phyloP scores from a whole-genome alignment of 2,797 vertebrate genomes.

The Psittacula echo region DNA sequence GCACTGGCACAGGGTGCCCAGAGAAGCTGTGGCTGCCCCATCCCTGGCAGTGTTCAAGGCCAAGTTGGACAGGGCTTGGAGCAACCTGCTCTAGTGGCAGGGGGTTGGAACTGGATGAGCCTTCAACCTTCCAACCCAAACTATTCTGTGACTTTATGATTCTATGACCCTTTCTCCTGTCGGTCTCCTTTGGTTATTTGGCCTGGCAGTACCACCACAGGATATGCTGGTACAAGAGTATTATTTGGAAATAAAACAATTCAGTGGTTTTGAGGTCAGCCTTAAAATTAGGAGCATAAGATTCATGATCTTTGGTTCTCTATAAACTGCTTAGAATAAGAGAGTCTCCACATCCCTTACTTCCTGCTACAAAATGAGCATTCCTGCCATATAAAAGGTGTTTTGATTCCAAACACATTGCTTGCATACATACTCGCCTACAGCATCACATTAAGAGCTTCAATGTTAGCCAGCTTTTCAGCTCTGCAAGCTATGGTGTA shows the following conservation, averaged over 20 bases:
- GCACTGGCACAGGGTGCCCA: not conserved
- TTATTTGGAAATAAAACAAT: conserved; percentile 16
- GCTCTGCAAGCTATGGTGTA: not conserved
- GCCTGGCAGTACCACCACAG: not conserved
- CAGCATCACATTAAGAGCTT: not conserved
- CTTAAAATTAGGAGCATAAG: not conserved
- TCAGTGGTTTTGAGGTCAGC: not conserved
- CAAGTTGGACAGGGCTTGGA: not conserved
- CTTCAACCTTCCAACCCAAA: not conserved
- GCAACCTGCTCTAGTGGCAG: not conserved
- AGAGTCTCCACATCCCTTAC: not conserved
- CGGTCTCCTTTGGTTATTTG: not conserved
- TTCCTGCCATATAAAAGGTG: not conserved
- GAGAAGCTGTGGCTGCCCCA: not conserved
- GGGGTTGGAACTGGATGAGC: not conserved
- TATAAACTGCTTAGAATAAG: not conserved
- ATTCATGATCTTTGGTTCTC: not conserved
- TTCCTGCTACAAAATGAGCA: not conserved
- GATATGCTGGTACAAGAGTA: not conserved
- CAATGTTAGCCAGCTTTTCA: not conserved
- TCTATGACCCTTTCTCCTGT: not conserved
- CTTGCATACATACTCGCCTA: not conserved
- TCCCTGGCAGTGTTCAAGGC: not conserved
- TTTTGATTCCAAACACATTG: not conserved
- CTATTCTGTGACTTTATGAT: not conserved